phyloP scores from a whole-genome alignment of 1,140 invertebrate genomes.

The Lucilia sericata region DNA sequence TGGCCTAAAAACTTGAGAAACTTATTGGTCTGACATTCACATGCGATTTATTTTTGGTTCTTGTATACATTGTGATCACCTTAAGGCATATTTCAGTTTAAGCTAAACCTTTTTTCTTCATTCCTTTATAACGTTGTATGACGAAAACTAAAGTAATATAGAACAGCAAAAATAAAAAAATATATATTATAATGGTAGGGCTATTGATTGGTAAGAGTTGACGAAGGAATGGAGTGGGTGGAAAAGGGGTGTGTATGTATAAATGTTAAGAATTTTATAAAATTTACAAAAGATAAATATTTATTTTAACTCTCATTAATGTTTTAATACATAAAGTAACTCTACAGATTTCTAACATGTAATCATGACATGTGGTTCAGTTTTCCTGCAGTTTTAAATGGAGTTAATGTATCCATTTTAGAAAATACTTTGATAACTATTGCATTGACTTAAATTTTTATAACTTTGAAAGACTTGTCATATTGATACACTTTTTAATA shows the following conservation, averaged over 20 bases:
- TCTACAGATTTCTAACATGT: no score
- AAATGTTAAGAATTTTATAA: background rate
- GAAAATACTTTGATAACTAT: no score
- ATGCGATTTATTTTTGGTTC: constrained; percentile 43
- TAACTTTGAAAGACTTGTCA: no score
- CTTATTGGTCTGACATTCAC: constrained; percentile 46
- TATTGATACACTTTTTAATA: no score
- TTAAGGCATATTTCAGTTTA: constrained; percentile 31
- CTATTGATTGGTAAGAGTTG: background rate
- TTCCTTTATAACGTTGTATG: background rate
- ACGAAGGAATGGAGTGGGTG: background rate
- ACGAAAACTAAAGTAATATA: background rate
- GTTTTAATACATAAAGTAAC: background rate
- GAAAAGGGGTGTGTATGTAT: background rate
- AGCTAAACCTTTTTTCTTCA: constrained; percentile 13
- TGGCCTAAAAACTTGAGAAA: constrained; percentile 47
- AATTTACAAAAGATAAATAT: constrained; percentile 28
- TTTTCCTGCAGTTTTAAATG: no score
- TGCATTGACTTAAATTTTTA: no score
- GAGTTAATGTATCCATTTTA: no score
- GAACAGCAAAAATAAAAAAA: background rate
- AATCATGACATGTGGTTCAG: no score
- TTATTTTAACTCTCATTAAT: constrained; percentile 39
- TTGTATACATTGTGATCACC: constrained; percentile 23
- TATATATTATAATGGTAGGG: background rate